These are phyloP conservation scores for Cancer borealis DNA, from an alignment of 2,888 invertebrate genomes.

Conservation along the genomic window DNA sequence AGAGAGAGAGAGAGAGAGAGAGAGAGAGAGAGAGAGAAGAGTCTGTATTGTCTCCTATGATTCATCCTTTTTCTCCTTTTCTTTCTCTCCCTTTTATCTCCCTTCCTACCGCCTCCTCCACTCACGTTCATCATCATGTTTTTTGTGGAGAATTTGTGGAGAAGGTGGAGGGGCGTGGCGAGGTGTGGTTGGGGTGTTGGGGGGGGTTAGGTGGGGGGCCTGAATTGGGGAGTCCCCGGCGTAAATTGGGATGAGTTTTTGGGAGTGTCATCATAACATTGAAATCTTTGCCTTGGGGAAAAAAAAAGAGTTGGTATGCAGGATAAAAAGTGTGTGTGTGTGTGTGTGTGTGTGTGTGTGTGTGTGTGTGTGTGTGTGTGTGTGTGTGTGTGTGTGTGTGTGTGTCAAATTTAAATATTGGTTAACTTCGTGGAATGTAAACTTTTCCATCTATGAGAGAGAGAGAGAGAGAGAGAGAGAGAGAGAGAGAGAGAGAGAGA, in stretches of 20 bases:
- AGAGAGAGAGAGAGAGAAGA: not conserved
- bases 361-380: too few species aligned
- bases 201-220: not conserved
- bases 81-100: not conserved
- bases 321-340: too few species aligned
- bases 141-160: not conserved
- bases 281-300: not conserved
- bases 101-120: not conserved
- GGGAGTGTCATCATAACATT: not conserved
- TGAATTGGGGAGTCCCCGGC: conserved; percentile 7
- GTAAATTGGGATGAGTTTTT: not conserved
- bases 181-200: not conserved
- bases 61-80: not conserved
- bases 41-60: not conserved
- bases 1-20: not conserved
- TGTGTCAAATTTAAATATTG: too few species aligned
- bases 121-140: not conserved
- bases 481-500: not conserved
- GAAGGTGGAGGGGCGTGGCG: not conserved
- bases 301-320: not conserved
- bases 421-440: not conserved
- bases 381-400: too few species aligned
- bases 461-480: conserved; percentile 35
- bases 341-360: too few species aligned
- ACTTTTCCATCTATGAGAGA: too few species aligned